Base-by-base conservation (phyloP, 1,140 invertebrate genomes). In the Gonatopus flavifemur region DNA sequence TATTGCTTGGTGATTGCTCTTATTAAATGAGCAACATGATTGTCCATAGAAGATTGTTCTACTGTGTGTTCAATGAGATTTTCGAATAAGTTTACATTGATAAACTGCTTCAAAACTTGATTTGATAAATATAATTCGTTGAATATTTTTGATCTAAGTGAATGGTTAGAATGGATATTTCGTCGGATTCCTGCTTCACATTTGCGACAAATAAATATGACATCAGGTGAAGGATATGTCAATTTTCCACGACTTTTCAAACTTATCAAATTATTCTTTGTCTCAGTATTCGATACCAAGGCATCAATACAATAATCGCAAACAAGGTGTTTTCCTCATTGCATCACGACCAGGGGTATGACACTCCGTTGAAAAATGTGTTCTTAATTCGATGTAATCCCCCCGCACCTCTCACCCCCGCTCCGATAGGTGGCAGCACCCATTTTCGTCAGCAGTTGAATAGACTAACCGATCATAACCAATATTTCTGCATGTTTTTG, bases 281-380 rank as follows among this genome's bases (percentile, higher is more conserved):
- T 37, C 10, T 19, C 13, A 15, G n/a, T 15, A 37, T 15, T 37
- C 10, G 13, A 3, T 37, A 18, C 18, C 16, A 37, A 18, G 10
- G 35, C 35, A 37, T 32, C 30, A n/a, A n/a, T 32, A 35, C 46
- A 49, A n/a, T 6, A 3, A n/a, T 13, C 22, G 9, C 36, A 49
- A 21, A 20, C n/a, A 7, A 30, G 15, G 8, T 13, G 13, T 15
- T 33, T 40, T 33, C 30, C 10, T 32, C 30, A 32, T 32, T n/a
- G n/a, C n/a, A n/a, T n/a, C n/a, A n/a, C n/a, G n/a, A n/a, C n/a
- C n/a, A n/a, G n/a, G n/a, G n/a, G 30, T 12, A 32, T 15, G 6
- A 15, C 15, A 32, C 15, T 32, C n/a, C n/a, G n/a, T n/a, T n/a
- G n/a, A 32, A 32, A 32, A 32, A n/a, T 32, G 15, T 32, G 15